Evolutionary conservation across 2,113 vertebrate genomes (phyloP).

Genomic region (Brachypodius melanocephalos): DNA sequence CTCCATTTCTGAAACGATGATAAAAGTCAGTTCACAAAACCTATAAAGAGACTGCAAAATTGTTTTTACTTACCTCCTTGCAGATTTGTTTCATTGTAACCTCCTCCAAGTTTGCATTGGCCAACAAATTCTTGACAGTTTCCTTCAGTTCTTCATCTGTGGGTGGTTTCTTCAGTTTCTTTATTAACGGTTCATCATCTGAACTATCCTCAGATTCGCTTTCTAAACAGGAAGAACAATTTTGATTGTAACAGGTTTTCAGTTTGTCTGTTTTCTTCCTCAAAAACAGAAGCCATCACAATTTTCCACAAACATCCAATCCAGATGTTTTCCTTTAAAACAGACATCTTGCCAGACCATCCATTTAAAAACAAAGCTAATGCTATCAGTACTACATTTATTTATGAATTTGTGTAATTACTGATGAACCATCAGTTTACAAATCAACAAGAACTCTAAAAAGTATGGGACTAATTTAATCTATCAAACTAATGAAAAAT

Average conservation of each 20-base stretch:
- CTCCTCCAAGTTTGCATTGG: slow-evolving; percentile 89
- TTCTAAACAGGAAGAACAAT: slow-evolving; percentile 68
- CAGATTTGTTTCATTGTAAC: slow-evolving; percentile 97
- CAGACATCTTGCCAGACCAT: not conserved
- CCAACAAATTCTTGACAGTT: slow-evolving; percentile 85
- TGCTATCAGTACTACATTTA: not conserved
- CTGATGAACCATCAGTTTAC: not conserved
- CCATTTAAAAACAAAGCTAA: not conserved
- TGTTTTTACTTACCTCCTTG: slow-evolving; percentile 78
- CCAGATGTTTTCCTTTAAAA: not conserved
- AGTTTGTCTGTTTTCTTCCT: not conserved
- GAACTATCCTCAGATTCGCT: slow-evolving; percentile 86
- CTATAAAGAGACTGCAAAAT: not conserved
- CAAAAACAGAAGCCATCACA: not conserved
- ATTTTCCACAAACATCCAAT: not conserved
- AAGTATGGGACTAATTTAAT: not conserved
- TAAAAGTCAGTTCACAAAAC: not conserved
- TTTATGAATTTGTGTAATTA: not conserved
- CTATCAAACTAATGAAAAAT: not conserved
- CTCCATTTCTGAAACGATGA: not conserved
- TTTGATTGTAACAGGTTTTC: not conserved
- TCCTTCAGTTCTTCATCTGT: slow-evolving; percentile 87
- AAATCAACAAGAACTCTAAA: not conserved
- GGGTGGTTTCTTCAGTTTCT: slow-evolving; percentile 87
- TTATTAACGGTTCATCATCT: slow-evolving; percentile 92